Evolutionary conservation across 2,113 vertebrate species (phyloP).

Genomic region (Echinops telfairi): DNA sequence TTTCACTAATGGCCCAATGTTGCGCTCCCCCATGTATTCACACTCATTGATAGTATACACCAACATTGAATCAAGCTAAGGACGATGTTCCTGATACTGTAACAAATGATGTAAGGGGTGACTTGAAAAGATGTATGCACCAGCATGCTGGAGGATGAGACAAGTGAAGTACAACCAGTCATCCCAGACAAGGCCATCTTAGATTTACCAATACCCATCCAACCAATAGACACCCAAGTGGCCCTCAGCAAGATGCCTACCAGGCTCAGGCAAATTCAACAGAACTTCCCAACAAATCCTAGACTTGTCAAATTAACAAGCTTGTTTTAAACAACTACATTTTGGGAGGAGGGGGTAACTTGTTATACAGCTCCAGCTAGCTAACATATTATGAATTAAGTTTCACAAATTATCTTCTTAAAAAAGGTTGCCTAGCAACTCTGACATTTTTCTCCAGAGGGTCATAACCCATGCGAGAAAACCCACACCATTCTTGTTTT

Average conservation of each 20-base stretch:
- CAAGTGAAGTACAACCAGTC: neutral
- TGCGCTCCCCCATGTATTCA: neutral
- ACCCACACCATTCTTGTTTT: neutral
- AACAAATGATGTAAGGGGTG: neutral
- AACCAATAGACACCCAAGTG: neutral
- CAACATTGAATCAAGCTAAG: neutral
- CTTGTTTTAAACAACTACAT: neutral
- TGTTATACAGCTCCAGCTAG: neutral
- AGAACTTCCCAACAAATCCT: neutral
- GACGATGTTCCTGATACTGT: neutral
- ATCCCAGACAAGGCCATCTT: neutral
- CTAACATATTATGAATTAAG: neutral
- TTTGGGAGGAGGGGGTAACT: too few species aligned
- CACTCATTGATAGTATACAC: neutral
- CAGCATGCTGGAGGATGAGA: neutral
- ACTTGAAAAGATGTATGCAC: neutral
- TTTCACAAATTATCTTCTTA: neutral
- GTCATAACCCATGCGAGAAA: neutral
- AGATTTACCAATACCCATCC: neutral
- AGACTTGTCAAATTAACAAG: neutral
- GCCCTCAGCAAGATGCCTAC: neutral
- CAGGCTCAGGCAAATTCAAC: neutral
- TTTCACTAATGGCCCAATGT: neutral
- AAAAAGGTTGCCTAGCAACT: neutral
- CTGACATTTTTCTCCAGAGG: conserved; percentile 9